Conservation (phyloP, 1,140 invertebrate genomes). For the Lordiphosa stackelbergi region DNA sequence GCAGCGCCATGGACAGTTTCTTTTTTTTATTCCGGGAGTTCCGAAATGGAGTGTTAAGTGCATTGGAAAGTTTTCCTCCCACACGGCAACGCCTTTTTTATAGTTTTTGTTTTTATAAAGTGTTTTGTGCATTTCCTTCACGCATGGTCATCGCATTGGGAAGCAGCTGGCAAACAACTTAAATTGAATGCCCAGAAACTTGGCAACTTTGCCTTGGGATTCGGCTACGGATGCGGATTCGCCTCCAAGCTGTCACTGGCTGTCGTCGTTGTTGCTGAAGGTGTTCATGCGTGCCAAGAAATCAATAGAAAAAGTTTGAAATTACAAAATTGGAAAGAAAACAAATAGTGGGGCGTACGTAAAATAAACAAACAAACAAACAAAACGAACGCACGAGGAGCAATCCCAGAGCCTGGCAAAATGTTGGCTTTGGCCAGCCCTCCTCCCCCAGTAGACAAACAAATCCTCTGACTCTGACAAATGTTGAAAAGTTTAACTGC, state of each 20-base stretch:
- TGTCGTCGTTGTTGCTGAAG: conserved; percentile 66
- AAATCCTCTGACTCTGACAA: conserved; percentile 72
- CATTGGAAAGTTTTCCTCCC: conserved; percentile 60
- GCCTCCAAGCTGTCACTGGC: conserved; percentile 39
- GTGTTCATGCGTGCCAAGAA: conserved; percentile 72
- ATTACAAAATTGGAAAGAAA: conserved; percentile 75
- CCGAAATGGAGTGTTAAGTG: conserved; percentile 67
- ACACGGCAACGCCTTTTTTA: conserved; percentile 15
- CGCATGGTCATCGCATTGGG: conserved; percentile 57
- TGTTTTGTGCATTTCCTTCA: conserved; percentile 54
- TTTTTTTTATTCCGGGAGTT: conserved; percentile 24
- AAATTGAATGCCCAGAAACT: conserved; percentile 63
- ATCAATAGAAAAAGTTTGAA: conserved; percentile 75
- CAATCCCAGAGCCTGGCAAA: conserved; percentile 36
- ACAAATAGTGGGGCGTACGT: conserved; percentile 64
- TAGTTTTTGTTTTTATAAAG: conserved; percentile 33
- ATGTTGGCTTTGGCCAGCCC: conserved; percentile 53
- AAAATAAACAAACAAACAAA: conserved; percentile 55
- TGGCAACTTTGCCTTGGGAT: conserved; percentile 50
- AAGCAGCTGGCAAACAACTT: conserved; percentile 46
- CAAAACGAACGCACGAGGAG: conserved; percentile 22
- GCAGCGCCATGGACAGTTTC: conserved; percentile 61
- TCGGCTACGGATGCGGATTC: not conserved
- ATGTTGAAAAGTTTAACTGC: conserved; percentile 71
- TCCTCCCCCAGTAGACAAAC: conserved; percentile 56